Base-by-base conservation (phyloP, 2,113 vertebrate genomes). In the Vombatus ursinus region DNA sequence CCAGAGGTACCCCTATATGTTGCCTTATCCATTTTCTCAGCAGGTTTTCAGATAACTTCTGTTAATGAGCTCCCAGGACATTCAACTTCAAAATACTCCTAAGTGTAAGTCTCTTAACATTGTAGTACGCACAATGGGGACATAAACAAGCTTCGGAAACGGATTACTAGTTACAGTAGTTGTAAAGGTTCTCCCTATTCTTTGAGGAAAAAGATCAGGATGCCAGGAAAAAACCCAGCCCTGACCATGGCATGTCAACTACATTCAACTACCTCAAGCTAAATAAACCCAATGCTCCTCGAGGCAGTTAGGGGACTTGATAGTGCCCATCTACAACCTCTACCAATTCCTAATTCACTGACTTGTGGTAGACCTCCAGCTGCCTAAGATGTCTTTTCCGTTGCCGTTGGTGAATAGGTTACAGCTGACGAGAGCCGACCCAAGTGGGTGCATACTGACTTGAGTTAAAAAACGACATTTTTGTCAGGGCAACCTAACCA, bases 121-220 rank as follows among this genome's bases (percentile, higher is more conserved):
- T 92, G 12, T 61, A 90, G 50, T 52, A 95, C 89, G 57, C 50
- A 91, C 47, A 50, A 24, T 25, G 47, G 89, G 94, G 90, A 97
- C 91, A 94, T 50, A 95, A 96, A 96, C 94, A n/a, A 96, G 94
- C 49, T 90, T 2, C 19, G 93, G 49, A 96, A 93, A 16, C 54
- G 96, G 93, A 96, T 90, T 90, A 90, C 47, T 44, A 96, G 90
- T 91, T 92, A 97, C 53, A 94, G 51, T 94, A 95, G 96, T n/a
- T 90, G 53, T 49, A 95, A 97, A 96, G 97, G 53, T 16, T 57
- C 26, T 94, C 90, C 68, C 68, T 90, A 57, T 95, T 95, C 47
- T 54, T 94, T 28, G 84, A 50, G 6, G 37, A 37, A 68, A n/a
- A n/a, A 93, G 6, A 93, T 90, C 52, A 92, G 50, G 24, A 94